phyloP scores from a whole-genome alignment of 2,113 vertebrate species.

The Anhinga anhinga region DNA sequence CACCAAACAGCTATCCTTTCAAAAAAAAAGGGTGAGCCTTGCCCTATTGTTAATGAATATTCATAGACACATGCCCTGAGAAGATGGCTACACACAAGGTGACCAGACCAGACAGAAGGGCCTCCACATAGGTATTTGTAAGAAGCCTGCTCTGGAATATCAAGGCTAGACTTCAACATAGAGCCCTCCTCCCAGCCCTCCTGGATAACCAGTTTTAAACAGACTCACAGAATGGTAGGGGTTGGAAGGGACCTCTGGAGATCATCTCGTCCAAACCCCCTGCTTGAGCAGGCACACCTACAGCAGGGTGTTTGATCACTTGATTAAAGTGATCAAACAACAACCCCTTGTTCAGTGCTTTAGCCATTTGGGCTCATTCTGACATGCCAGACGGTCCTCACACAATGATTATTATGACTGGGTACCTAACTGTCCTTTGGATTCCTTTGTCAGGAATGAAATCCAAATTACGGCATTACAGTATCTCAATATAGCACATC shows the following conservation, averaged over 20 bases:
- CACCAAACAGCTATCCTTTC: not conserved
- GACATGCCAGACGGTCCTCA: not conserved
- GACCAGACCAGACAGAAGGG: not conserved
- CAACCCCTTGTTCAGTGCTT: not conserved
- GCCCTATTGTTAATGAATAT: not conserved
- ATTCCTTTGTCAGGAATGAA: not conserved
- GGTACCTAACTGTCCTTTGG: not conserved
- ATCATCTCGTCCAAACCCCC: too few relatives aligned
- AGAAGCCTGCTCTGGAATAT: not conserved
- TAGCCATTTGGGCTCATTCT: not conserved
- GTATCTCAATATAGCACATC: not conserved
- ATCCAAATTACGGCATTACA: not conserved
- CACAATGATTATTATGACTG: not conserved
- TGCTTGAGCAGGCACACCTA: too few relatives aligned
- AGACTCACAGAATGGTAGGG: too few relatives aligned
- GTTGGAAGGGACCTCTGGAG: too few relatives aligned
- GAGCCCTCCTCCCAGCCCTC: not conserved
- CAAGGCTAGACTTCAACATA: not conserved
- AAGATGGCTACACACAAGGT: not conserved
- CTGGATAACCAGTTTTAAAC: not conserved
- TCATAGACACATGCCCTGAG: not conserved
- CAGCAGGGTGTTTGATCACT: too few relatives aligned
- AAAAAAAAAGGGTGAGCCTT: not conserved
- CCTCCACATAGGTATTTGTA: not conserved
- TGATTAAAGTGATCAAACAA: too few relatives aligned